A percentile compares a stretch with the other conserved stretches of the same genome.
Evolutionary conservation across 2,888 invertebrate species (phyloP).

Genomic region (Ichneumoninae sp.): DNA sequence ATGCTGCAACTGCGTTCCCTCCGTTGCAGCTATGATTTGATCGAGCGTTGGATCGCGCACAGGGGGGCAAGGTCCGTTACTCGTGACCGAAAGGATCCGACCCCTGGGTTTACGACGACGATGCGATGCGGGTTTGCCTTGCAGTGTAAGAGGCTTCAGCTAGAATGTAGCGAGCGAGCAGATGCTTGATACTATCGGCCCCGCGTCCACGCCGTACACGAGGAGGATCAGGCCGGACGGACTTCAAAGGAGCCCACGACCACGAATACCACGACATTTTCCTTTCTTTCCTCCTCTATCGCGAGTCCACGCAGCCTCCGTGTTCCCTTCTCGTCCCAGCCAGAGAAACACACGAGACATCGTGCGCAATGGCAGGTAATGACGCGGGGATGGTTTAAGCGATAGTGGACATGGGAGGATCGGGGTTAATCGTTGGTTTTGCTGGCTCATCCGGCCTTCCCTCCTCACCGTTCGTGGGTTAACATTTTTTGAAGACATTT

Average conservation of each 20-base stretch:
- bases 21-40: constrained; percentile 56
- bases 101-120: constrained; percentile 66
- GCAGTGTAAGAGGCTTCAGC: constrained; percentile 44
- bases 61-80: constrained; percentile 63
- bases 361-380: constrained; percentile 37
- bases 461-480: background rate
- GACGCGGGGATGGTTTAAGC: constrained; percentile 22
- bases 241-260: constrained; percentile 47
- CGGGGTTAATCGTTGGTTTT: constrained; percentile 34
- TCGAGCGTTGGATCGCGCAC: constrained; percentile 41
- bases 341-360: background rate
- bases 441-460: background rate
- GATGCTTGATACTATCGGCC: constrained; percentile 49
- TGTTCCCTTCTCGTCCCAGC: constrained; percentile 1
- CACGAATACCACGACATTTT: constrained; percentile 32
- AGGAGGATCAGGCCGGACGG: constrained; percentile 33
- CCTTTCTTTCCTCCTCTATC: constrained; percentile 30
- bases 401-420: background rate
- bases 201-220: constrained; percentile 14
- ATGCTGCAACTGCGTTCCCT: constrained; percentile 29
- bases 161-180: constrained; percentile 27
- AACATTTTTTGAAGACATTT: background rate
- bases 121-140: constrained; percentile 28
- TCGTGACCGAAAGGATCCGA: constrained; percentile 66
- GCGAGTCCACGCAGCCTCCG: background rate